Percentiles rank a stretch among this genome's conserved stretches.
phyloP scores from a whole-genome alignment of 2,888 invertebrate genomes.

The Helobdella robusta region DNA sequence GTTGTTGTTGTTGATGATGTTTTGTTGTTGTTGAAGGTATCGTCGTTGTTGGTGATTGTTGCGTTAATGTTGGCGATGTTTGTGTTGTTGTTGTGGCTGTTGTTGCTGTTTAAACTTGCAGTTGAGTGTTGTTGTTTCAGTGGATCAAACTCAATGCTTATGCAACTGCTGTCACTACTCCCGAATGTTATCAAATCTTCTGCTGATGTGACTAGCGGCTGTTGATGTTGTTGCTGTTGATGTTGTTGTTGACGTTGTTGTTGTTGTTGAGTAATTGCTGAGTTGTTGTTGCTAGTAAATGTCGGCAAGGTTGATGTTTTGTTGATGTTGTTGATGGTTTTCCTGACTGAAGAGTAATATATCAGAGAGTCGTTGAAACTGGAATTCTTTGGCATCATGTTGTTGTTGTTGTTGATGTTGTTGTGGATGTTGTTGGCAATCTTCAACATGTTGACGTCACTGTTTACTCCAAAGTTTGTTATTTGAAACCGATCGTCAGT shows the following conservation, averaged over 20 bases:
- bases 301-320: neutral
- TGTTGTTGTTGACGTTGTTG: neutral
- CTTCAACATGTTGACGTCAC: too few species aligned
- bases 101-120: too few species aligned
- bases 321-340: too few species aligned
- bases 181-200: constrained; percentile 18
- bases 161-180: constrained; percentile 15
- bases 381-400: too few species aligned
- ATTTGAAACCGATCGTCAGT: too few species aligned
- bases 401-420: too few species aligned
- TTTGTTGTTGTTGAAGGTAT: neutral
- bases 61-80: too few species aligned
- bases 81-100: too few species aligned
- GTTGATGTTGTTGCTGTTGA: neutral
- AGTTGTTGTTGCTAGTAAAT: constrained; percentile 2
- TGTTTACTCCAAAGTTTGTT: too few species aligned
- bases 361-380: too few species aligned
- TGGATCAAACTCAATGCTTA: constrained; percentile 27
- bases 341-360: too few species aligned
- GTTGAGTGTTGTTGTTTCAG: constrained; percentile 13
- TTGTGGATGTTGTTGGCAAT: too few species aligned
- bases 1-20: neutral
- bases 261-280: neutral
- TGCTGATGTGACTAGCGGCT: neutral
- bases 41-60: neutral